Evolutionary conservation across 35 echinoderm and acorn worm species (phyloP), one percentile per base, ranked within the genome.

Genomic region (Stichopus chloronotus): DNA sequence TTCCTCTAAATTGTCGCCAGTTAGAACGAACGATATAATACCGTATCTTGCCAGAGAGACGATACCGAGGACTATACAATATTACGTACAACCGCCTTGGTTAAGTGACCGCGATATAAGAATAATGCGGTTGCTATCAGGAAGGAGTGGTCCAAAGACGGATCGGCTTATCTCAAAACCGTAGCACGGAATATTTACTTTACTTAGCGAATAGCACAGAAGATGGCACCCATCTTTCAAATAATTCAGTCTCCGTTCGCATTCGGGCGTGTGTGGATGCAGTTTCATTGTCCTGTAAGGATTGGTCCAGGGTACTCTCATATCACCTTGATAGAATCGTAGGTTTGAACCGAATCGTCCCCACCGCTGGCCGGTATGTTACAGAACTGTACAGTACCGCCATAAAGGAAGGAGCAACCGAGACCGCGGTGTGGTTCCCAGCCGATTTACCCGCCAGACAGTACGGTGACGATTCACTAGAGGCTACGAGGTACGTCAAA

Each of bases 261-360:
- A 78, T 91, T 55, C 72, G 90, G 17, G 56, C 59, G 16, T 91
- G 69, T 91, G 69, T 79, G 17, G 90, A 91, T 91, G 90, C 90
- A 59, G 58, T 91, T 58, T 77, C 90, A 10, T 7, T 91, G 54
- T 78, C 90, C 7, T 91, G 90, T 58, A 91, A 91, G 79, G 90
- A 91, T 25, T 78, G 71, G 71, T n/a, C n/a, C 16, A 78, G 90
- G 54, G 72, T 91, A 59, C 69, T 91, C 21, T 71, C 90, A 10
- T 91, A 53, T 91, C 90, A 91, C 90, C 90, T 91, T 91, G 90
- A 91, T 79, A 55, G 90, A 21, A 91, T 91, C 20, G 76, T 91
- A 71, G 90, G 90, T 56, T 78, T 91, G 79, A 91, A 91, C 71
- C 90, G 90, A 6, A 55, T 91, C 22, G 90, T 91, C 10, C 90